phyloP scores from a whole-genome alignment of 1,140 invertebrate species.

The Drosophila serrata region DNA sequence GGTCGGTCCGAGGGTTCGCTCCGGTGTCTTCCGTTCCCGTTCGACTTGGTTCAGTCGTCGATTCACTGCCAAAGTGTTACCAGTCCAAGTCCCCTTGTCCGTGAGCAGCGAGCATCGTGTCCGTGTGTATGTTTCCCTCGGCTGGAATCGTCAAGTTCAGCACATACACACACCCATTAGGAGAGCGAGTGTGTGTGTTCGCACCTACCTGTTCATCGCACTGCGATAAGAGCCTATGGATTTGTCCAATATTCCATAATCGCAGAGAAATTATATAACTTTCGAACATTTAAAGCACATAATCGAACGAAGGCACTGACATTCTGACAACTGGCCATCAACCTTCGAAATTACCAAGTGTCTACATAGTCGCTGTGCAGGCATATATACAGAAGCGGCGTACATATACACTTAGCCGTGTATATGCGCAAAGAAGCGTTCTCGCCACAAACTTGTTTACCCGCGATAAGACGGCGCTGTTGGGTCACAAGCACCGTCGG shows the following conservation, averaged over 20 bases:
- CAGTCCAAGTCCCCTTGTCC: constrained; percentile 28
- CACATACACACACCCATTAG: constrained; percentile 8
- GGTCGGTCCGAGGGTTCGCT: constrained; percentile 9
- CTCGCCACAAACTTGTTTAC: constrained; percentile 59
- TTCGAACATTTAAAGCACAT: constrained; percentile 22
- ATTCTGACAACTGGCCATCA: constrained; percentile 17
- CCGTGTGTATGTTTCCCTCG: constrained; percentile 21
- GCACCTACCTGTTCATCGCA: constrained; percentile 69
- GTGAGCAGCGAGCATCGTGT: constrained; percentile 13
- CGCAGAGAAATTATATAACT: constrained; percentile 58
- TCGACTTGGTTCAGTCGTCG: constrained; percentile 46
- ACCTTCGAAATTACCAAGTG: constrained; percentile 9
- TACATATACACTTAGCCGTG: constrained; percentile 12
- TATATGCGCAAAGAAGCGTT: constrained; percentile 34
- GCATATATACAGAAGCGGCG: neutral
- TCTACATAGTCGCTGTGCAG: constrained; percentile 9
- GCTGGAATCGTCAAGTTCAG: constrained; percentile 42
- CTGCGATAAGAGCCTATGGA: constrained; percentile 57
- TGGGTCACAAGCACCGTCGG: constrained; percentile 50
- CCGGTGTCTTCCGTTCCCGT: constrained; percentile 13
- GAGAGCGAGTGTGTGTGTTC: constrained; percentile 17
- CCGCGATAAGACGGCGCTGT: constrained; percentile 48
- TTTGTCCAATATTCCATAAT: constrained; percentile 52
- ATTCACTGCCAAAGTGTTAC: constrained; percentile 74
- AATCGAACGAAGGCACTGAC: constrained; percentile 25